A percentile compares a stretch with the other conserved stretches of the same genome.
Conservation (phyloP, 1,140 invertebrate species). For the Heliconius hewitsoni region DNA sequence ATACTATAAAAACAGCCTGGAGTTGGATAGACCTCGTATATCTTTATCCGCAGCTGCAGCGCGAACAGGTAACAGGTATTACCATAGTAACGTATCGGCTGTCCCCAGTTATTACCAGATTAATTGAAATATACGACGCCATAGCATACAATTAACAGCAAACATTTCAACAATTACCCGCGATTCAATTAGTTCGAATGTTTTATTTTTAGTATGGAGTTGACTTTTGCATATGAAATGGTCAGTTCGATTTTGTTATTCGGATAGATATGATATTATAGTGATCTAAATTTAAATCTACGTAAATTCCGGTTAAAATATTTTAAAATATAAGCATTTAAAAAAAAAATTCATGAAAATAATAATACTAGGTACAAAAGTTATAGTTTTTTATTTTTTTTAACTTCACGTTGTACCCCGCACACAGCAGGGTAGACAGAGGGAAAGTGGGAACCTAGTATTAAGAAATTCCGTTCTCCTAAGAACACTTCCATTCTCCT, state of each 20-base stretch:
- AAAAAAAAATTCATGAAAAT: too few species aligned
- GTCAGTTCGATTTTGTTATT: not conserved
- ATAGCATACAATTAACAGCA: constrained; percentile 45
- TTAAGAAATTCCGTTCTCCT: too few species aligned
- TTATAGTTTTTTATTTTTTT: too few species aligned
- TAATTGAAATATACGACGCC: constrained; percentile 48
- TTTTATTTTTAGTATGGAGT: constrained; percentile 24
- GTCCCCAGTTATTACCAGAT: constrained; percentile 42
- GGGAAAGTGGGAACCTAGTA: too few species aligned
- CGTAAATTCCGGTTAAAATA: too few species aligned
- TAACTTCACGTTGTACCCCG: too few species aligned
- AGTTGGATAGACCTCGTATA: constrained; percentile 4
- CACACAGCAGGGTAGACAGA: too few species aligned
- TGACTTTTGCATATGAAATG: constrained; percentile 20
- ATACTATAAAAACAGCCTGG: not conserved
- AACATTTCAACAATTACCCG: constrained; percentile 44
- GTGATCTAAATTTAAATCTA: too few species aligned
- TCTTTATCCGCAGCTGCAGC: constrained; percentile 30
- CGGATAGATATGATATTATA: not conserved
- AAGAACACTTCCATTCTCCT: too few species aligned
- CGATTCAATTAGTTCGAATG: constrained; percentile 39
- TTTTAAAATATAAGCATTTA: too few species aligned
- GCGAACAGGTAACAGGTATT: constrained; percentile 35
- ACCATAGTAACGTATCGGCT: constrained; percentile 31
- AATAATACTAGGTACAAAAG: too few species aligned